phyloP scores from a whole-genome alignment of 2,113 vertebrate species.

The Corythaixoides concolor region DNA sequence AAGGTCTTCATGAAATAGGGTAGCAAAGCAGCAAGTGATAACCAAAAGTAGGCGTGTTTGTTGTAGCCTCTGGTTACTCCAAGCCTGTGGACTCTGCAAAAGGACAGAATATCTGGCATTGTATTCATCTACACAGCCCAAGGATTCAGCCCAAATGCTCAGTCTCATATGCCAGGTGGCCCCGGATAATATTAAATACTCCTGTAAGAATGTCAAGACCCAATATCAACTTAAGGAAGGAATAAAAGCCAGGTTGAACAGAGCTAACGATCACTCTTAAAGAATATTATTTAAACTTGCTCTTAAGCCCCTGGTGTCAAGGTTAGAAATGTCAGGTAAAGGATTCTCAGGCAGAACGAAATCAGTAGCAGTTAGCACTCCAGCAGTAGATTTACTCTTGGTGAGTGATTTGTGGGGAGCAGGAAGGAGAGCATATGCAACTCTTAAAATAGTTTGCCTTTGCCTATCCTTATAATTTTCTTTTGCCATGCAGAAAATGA shows the following conservation, averaged over 20 bases:
- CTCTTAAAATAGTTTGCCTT: background rate
- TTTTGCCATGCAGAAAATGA: background rate
- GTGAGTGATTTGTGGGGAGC: background rate
- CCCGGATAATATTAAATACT: background rate
- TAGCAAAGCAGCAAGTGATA: background rate
- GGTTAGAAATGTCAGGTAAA: background rate
- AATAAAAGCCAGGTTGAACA: background rate
- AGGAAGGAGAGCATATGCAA: background rate
- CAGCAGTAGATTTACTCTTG: background rate
- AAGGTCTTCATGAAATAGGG: background rate
- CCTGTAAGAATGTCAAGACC: background rate
- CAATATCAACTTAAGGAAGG: background rate
- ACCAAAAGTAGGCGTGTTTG: background rate
- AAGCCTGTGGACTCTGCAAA: background rate
- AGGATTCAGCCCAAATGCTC: background rate
- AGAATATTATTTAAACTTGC: background rate
- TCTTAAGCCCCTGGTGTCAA: background rate
- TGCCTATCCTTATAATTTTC: background rate
- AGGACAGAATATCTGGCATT: background rate
- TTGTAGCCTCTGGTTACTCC: background rate
- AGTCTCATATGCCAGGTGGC: background rate
- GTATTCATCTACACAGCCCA: background rate
- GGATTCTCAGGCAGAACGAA: background rate
- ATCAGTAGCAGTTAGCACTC: background rate
- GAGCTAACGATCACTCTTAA: background rate